These are phyloP conservation scores for Callocephalon fimbriatum DNA, from an alignment of 2,113 vertebrate species.

Conservation along the genomic window DNA sequence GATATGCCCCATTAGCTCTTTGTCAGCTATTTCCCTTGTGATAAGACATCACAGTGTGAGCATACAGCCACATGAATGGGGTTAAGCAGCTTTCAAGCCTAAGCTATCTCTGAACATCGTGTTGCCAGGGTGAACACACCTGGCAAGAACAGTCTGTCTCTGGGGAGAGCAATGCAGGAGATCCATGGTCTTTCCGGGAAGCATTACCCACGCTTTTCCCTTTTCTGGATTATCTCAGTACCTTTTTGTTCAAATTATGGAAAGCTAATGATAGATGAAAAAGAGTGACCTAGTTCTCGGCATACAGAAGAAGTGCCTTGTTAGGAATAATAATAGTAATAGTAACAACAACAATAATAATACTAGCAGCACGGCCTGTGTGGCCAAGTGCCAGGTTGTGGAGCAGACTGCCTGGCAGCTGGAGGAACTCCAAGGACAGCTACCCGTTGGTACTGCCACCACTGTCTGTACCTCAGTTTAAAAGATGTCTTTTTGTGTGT, in stretches of 20 bases:
- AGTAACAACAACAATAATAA: neutral
- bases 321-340: neutral
- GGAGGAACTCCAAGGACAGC: constrained; percentile 57
- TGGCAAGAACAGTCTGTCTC: neutral
- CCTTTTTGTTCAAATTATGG: neutral
- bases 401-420: neutral
- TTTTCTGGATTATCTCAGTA: neutral
- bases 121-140: neutral
- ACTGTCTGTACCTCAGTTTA: constrained; percentile 50
- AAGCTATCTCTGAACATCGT: neutral
- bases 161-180: neutral
- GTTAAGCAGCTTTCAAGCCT: neutral
- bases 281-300: neutral
- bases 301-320: neutral
- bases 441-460: constrained; percentile 31
- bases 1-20: neutral
- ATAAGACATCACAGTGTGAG: neutral
- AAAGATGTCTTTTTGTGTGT: constrained; percentile 69
- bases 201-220: neutral
- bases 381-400: neutral
- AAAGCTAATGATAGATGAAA: neutral
- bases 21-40: neutral
- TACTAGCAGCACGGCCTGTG: neutral
- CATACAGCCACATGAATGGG: neutral
- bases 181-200: neutral